Evolutionary conservation across 1,140 invertebrate genomes (phyloP).

Genomic region (Archivesica marissinica): DNA sequence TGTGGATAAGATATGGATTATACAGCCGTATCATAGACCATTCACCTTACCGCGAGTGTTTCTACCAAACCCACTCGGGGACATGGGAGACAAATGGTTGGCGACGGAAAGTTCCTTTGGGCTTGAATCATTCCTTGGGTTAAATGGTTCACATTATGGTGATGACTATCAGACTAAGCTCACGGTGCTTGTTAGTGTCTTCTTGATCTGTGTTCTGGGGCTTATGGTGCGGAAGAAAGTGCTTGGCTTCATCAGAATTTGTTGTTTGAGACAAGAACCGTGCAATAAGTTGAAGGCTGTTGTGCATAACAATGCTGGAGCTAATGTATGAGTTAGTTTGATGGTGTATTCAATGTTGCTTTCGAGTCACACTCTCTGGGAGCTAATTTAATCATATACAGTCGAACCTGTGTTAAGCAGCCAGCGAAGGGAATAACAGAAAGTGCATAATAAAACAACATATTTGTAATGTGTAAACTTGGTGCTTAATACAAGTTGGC

Average conservation of each 20-base stretch:
- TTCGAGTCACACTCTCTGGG: too few species aligned
- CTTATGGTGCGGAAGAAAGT: constrained; percentile 57
- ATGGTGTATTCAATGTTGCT: too few species aligned
- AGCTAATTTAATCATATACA: too few species aligned
- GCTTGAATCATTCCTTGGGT: constrained; percentile 59
- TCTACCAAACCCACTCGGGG: constrained; percentile 68
- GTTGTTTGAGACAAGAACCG: constrained; percentile 54
- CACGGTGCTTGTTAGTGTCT: constrained; percentile 68
- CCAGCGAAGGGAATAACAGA: too few species aligned
- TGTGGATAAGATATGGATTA: constrained; percentile 74
- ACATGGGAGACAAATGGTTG: constrained; percentile 64
- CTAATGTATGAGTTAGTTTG: constrained; percentile 2
- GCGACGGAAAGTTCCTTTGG: constrained; percentile 37
- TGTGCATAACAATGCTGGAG: constrained; percentile 23
- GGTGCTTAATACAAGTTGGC: too few species aligned
- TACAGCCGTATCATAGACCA: constrained; percentile 73
- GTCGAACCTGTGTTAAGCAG: too few species aligned
- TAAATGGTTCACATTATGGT: constrained; percentile 67
- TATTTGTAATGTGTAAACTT: too few species aligned
- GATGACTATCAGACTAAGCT: constrained; percentile 70
- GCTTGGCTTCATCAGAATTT: constrained; percentile 34
- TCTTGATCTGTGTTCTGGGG: constrained; percentile 67
- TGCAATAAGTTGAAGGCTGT: constrained; percentile 56
- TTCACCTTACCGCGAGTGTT: constrained; percentile 64
- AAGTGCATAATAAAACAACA: too few species aligned